These are phyloP conservation scores for Cacoxenus indagator DNA, from an alignment of 2,888 invertebrate genomes.

Conservation along the genomic window DNA sequence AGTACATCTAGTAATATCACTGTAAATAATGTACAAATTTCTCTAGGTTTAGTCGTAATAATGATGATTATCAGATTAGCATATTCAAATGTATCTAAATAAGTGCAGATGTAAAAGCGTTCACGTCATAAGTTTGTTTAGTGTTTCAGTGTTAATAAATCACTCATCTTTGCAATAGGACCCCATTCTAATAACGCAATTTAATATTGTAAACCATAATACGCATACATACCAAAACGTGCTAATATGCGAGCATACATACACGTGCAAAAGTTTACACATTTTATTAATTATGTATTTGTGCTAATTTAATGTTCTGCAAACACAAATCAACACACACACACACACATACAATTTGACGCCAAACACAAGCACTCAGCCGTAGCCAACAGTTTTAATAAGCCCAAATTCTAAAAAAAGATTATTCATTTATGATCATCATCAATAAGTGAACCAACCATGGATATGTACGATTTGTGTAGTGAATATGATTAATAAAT, in stretches of 20 bases:
- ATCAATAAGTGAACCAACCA: constrained; percentile 20
- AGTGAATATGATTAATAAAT: constrained; percentile 20
- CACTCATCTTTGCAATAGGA: background rate
- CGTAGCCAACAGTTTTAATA: constrained; percentile 13
- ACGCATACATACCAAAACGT: constrained; percentile 30
- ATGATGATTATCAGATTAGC: background rate
- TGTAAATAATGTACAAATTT: constrained; percentile 67
- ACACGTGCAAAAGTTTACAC: constrained; percentile 5
- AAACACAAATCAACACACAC: constrained; percentile 22
- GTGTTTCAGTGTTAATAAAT: constrained; percentile 5
- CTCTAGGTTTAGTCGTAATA: constrained; percentile 51
- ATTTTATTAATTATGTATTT: background rate
- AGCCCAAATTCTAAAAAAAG: constrained; percentile 34
- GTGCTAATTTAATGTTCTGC: constrained; percentile 12
- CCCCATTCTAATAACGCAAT: constrained; percentile 29
- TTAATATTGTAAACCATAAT: constrained; percentile 31
- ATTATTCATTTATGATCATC: constrained; percentile 14
- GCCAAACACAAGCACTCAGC: constrained; percentile 30
- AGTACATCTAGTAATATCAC: constrained; percentile 56
- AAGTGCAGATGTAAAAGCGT: background rate
- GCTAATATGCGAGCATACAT: constrained; percentile 35
- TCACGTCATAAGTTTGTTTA: background rate
- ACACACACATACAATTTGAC: constrained; percentile 28
- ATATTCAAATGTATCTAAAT: background rate
- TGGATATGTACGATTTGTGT: constrained; percentile 17